A percentile compares a stretch with the other conserved stretches of the same genome.
Evolutionary conservation across 2,888 invertebrate genomes (phyloP).

Genomic region (Chloromyia formosa): DNA sequence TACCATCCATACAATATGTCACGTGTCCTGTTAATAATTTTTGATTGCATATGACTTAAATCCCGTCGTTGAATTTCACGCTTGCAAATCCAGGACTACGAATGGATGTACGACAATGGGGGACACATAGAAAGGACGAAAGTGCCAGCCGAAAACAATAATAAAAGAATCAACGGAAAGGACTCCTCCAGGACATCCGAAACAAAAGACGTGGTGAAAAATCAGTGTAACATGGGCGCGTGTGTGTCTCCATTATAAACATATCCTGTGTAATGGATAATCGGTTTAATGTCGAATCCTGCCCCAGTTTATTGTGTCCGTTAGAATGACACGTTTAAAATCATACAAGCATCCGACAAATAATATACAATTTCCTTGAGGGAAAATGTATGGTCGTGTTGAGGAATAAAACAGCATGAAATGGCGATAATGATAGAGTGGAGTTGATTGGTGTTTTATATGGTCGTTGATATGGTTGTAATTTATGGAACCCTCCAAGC

Average conservation of each 20-base stretch:
- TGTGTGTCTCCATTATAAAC: conserved; percentile 58
- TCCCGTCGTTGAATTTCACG: conserved; percentile 28
- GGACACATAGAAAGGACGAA: conserved; percentile 19
- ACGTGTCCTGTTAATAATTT: conserved; percentile 47
- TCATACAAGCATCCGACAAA: conserved; percentile 10
- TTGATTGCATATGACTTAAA: conserved; percentile 44
- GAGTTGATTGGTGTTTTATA: conserved; percentile 18
- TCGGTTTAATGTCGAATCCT: conserved; percentile 50
- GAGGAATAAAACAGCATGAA: neutral
- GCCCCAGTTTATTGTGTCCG: neutral
- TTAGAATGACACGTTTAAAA: conserved; percentile 11
- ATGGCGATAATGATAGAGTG: conserved; percentile 9
- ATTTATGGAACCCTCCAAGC: neutral
- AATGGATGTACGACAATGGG: neutral
- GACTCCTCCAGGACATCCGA: conserved; percentile 45
- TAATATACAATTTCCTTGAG: neutral
- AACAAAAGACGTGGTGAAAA: conserved; percentile 50
- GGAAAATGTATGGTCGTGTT: neutral
- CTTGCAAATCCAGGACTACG: neutral
- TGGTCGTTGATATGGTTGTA: neutral
- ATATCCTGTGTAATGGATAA: conserved; percentile 56
- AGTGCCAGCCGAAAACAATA: neutral
- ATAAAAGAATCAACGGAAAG: too few relatives aligned
- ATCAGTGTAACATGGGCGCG: conserved; percentile 54
- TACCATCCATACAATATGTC: conserved; percentile 39